phyloP scores from a whole-genome alignment of 2,888 invertebrate genomes.

The Hofmannophila pseudospretella region DNA sequence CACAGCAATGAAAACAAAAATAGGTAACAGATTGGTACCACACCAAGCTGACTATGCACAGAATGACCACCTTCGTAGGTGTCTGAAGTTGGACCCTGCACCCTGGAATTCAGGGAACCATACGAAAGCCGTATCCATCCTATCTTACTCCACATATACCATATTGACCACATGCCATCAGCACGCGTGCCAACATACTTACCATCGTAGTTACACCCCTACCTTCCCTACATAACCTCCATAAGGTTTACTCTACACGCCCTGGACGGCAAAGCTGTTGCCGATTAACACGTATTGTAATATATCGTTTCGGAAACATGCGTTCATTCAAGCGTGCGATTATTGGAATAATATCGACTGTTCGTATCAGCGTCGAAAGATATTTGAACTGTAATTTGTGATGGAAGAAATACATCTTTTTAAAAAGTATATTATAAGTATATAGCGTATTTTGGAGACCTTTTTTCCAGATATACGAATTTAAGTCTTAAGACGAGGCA shows the following conservation, averaged over 20 bases:
- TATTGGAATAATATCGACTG: slow-evolving; percentile 14
- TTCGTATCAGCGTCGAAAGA: slow-evolving; percentile 23
- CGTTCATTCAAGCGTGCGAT: slow-evolving; percentile 22
- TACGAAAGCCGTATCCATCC: slow-evolving; percentile 31
- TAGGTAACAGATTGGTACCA: too few relatives aligned
- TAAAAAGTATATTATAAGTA: too few relatives aligned
- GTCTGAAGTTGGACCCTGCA: too few relatives aligned
- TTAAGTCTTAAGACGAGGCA: too few relatives aligned
- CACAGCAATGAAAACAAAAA: too few relatives aligned
- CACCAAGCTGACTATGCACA: too few relatives aligned
- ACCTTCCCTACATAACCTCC: slow-evolving; percentile 1
- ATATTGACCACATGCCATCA: slow-evolving; percentile 31
- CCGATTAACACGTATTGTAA: slow-evolving; percentile 21
- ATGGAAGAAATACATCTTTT: too few relatives aligned
- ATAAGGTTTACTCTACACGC: slow-evolving; percentile 17
- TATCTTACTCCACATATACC: slow-evolving; percentile 20
- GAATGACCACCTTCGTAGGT: too few relatives aligned
- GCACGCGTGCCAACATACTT: slow-evolving; percentile 26
- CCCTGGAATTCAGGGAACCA: too few relatives aligned
- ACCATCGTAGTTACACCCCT: neutral
- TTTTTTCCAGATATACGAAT: too few relatives aligned
- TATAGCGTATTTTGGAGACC: too few relatives aligned
- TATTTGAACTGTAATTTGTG: slow-evolving; percentile 27
- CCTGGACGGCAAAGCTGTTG: neutral
- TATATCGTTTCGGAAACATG: slow-evolving; percentile 26